Conservation (phyloP, 1,140 invertebrate genomes). For the Muscidifurax raptorellus region DNA sequence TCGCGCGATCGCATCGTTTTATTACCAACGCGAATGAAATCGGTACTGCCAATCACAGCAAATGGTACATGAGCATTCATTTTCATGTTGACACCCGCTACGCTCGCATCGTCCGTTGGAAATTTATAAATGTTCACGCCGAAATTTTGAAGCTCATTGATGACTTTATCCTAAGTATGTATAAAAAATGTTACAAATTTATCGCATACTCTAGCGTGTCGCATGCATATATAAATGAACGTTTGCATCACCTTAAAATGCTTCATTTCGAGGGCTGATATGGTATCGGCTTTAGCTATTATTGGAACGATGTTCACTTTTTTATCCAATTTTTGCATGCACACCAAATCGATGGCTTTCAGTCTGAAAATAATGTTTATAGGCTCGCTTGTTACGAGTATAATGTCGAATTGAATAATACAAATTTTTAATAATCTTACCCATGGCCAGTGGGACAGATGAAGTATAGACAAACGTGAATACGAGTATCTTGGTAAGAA, state of each 20-base stretch:
- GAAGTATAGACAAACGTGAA: constrained; percentile 98
- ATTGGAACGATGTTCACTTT: constrained; percentile 99
- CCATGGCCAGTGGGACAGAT: constrained; percentile 97
- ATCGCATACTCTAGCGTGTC: not conserved
- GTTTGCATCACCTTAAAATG: constrained; percentile 90
- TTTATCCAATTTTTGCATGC: constrained; percentile 98
- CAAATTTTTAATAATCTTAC: constrained; percentile 71
- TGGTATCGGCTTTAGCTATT: constrained; percentile 99
- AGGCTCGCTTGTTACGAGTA: not conserved
- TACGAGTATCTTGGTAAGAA: constrained; percentile 94
- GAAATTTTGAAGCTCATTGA: constrained; percentile 88
- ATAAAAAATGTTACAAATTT: constrained; percentile 22
- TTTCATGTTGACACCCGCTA: constrained; percentile 89
- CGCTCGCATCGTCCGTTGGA: constrained; percentile 97
- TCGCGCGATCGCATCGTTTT: constrained; percentile 96
- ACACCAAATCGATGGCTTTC: constrained; percentile 97
- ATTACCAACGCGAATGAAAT: constrained; percentile 96
- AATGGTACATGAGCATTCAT: constrained; percentile 98
- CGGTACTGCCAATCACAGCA: constrained; percentile 98
- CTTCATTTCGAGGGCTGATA: constrained; percentile 97
- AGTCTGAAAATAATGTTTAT: constrained; percentile 77
- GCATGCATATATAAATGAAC: not conserved
- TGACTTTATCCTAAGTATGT: constrained; percentile 86
- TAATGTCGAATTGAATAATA: not conserved
- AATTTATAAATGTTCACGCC: constrained; percentile 98